A percentile compares a stretch with the other conserved stretches of the same genome.
phyloP scores from a whole-genome alignment of 2,113 vertebrate species.

The Grus americana region DNA sequence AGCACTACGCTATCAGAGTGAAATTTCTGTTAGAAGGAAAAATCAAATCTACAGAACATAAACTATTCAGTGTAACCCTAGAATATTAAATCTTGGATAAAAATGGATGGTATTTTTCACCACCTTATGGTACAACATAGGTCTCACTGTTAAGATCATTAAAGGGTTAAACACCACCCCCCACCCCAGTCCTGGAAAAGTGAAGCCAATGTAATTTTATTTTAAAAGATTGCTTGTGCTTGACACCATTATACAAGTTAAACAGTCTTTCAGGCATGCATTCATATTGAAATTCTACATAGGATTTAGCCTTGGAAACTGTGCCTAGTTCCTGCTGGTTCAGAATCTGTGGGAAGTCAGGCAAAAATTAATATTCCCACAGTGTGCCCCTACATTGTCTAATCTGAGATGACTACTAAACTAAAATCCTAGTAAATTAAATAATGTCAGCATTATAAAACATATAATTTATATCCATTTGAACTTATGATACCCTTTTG shows the following conservation, averaged over 20 bases:
- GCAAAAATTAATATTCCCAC: slow-evolving; percentile 39
- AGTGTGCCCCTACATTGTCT: not conserved
- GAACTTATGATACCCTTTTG: slow-evolving; percentile 46
- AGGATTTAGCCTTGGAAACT: slow-evolving; percentile 7
- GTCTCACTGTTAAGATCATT: not conserved
- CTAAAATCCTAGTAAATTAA: slow-evolving; percentile 38
- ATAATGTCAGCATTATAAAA: slow-evolving; percentile 57
- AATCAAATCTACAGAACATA: not conserved
- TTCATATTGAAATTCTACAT: not conserved
- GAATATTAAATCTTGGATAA: not conserved
- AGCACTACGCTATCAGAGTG: not conserved
- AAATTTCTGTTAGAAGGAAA: slow-evolving; percentile 7
- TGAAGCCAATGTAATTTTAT: not conserved
- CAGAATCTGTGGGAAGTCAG: not conserved
- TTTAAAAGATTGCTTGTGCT: not conserved
- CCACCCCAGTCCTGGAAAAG: not conserved
- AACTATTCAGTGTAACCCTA: not conserved
- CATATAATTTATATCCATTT: slow-evolving; percentile 53
- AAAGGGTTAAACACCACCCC: not conserved
- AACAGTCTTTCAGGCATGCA: not conserved
- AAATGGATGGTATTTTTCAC: slow-evolving; percentile 11
- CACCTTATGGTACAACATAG: not conserved
- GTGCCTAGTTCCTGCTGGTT: not conserved
- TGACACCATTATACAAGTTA: not conserved
- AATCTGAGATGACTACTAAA: slow-evolving; percentile 28